Conservation (phyloP, 2,888 invertebrate species). For the Cosmia trapezina region DNA sequence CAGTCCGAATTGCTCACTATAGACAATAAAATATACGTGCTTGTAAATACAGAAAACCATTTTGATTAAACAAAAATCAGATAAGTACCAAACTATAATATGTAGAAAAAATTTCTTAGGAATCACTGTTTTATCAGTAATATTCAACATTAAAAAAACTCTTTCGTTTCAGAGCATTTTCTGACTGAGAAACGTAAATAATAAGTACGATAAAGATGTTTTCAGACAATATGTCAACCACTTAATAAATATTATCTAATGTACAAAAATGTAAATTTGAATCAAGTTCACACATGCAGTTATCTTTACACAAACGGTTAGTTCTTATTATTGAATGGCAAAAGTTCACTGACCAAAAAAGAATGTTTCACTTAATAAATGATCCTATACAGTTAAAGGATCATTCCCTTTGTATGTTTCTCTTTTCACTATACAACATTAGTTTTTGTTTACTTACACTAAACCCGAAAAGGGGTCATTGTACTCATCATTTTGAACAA, state of each 20-base stretch:
- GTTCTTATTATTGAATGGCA: background rate
- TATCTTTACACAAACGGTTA: constrained; percentile 31
- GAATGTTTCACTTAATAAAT: no score
- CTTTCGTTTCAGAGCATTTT: constrained; percentile 22
- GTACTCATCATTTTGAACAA: no score
- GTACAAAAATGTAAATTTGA: constrained; percentile 37
- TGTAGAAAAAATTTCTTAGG: background rate
- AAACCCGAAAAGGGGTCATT: no score
- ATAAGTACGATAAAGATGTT: constrained; percentile 37
- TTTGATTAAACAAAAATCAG: background rate
- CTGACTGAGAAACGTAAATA: constrained; percentile 20
- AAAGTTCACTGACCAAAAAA: constrained; percentile 10
- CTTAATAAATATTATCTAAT: constrained; percentile 44
- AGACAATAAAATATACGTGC: background rate
- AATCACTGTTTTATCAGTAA: background rate
- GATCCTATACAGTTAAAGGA: no score
- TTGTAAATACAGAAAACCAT: background rate
- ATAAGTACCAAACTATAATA: background rate
- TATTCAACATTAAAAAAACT: background rate
- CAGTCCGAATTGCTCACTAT: constrained; percentile 24
- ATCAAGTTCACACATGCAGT: constrained; percentile 50
- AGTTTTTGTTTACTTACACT: no score
- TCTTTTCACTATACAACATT: no score
- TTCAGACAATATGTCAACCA: constrained; percentile 30
- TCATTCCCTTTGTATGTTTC: no score